Evolutionary conservation across 2,888 invertebrate genomes (phyloP), one percentile per base, ranked within the genome.

Genomic region (Proisotoma minuta): DNA sequence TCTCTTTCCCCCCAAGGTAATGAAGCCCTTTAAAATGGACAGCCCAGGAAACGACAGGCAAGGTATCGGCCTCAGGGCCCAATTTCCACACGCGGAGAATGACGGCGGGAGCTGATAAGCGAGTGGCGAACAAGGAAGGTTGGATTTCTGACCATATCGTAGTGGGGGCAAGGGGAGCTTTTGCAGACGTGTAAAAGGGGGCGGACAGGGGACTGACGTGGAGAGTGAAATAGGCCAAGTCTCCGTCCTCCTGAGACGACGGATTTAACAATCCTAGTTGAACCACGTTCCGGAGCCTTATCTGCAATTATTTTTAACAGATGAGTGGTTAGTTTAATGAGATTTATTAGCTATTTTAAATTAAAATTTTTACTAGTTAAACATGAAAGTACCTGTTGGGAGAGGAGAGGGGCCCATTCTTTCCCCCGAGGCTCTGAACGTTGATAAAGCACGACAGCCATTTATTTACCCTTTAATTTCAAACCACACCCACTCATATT

Each of bases 181-280:
- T 83, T 77, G 91, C 89, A 74, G 91, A 91, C 0, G 88, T 89
- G 75, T 89, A 92, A 75, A 91, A 87, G 0, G 91, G 89, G 4
- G 89, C 87, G 5, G 88, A 87, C 85, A 89, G 87, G 18, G 85
- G 85, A 2, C 88, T 87, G 73, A 86, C 82, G 76, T 92, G 91
- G 23, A 92, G 79, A 0, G 91, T 91, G 69, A 87, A 85, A 76
- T 89, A 72, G 2, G 68, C 59, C 39, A 66, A 62, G 28, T 62
- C 62, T 18, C 50, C 47, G 3, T 53, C 58, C 40, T 84, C 78
- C 8, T 34, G 34, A 18, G 5, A 15, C 5, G 43, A n/a, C 15
- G 20, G 18, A 78, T 87, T 87, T 74, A 84, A 81, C 65, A 84
- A 85, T 71, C 84, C 81, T 71, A 91, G 84, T 82, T 88, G 88